Conservation (phyloP, 2,888 invertebrate species). For the Pyrochroa serraticornis region DNA sequence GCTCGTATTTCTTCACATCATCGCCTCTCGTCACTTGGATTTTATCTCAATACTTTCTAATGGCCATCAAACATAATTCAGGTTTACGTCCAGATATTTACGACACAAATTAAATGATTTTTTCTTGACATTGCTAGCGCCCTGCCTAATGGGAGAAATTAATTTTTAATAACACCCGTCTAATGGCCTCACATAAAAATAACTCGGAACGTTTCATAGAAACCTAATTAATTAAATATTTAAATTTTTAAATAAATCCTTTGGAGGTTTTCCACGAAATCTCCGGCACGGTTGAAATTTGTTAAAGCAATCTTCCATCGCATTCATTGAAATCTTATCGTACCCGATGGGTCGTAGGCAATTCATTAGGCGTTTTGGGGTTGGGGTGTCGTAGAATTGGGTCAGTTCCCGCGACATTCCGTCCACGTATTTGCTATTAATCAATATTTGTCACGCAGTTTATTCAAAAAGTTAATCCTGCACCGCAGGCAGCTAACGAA, state of each 20-base stretch:
- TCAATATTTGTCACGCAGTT: slow-evolving; percentile 36
- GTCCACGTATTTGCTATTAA: slow-evolving; percentile 30
- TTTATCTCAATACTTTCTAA: no score
- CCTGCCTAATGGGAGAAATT: neutral
- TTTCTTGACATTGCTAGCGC: slow-evolving; percentile 3
- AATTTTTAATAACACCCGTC: slow-evolving; percentile 6
- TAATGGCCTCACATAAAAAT: no score
- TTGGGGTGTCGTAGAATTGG: slow-evolving; percentile 16
- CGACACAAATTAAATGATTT: slow-evolving; percentile 7
- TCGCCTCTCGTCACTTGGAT: neutral
- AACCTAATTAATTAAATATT: no score
- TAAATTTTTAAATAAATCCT: no score
- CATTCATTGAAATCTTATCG: neutral
- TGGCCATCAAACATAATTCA: neutral
- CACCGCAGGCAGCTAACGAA: slow-evolving; percentile 34
- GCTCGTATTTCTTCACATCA: neutral
- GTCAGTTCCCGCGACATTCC: slow-evolving; percentile 17
- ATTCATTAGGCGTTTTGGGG: slow-evolving; percentile 20
- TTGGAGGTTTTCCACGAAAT: no score
- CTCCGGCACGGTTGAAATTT: slow-evolving; percentile 4
- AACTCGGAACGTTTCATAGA: no score
- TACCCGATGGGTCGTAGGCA: slow-evolving; percentile 5
- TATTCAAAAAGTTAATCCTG: slow-evolving; percentile 32
- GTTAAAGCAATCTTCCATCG: neutral
- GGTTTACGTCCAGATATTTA: neutral